These are phyloP conservation scores for Arothron firmamentum DNA, from an alignment of 2,113 vertebrate species.

Conservation along the genomic window DNA sequence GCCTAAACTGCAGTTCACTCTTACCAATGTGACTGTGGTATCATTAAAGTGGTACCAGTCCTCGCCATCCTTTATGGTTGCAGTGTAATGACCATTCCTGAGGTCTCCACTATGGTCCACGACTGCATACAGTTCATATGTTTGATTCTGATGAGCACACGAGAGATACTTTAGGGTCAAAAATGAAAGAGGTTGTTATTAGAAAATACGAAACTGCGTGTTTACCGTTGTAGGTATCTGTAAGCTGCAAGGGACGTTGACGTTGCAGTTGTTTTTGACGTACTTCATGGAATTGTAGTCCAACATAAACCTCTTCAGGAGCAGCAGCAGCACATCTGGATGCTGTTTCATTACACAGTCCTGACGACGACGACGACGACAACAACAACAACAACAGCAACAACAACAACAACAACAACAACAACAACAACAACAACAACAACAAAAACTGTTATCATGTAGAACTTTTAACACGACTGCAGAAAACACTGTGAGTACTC, in stretches of 20 bases:
- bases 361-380: slow-evolving; percentile 10
- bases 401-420: too few species aligned
- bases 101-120: slow-evolving; percentile 61
- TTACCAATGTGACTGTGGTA: slow-evolving; percentile 22
- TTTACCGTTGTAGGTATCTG: slow-evolving; percentile 18
- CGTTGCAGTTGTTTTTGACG: slow-evolving; percentile 43
- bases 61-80: slow-evolving; percentile 43
- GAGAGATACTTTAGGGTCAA: neutral
- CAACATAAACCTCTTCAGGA: slow-evolving; percentile 70
- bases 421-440: too few species aligned
- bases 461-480: too few species aligned
- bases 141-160: slow-evolving; percentile 22
- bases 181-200: neutral
- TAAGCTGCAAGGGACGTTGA: slow-evolving; percentile 45
- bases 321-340: slow-evolving; percentile 64
- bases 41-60: slow-evolving; percentile 64
- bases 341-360: slow-evolving; percentile 25
- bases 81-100: slow-evolving; percentile 55
- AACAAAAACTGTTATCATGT: neutral
- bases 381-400: too few species aligned
- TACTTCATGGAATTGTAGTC: slow-evolving; percentile 36
- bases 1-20: neutral
- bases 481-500: slow-evolving; percentile 29
- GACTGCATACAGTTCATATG: slow-evolving; percentile 65
- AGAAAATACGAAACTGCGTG: neutral